These are phyloP conservation scores for Semnornis frantzii DNA, from an alignment of 2,113 vertebrate genomes.

Conservation along the genomic window DNA sequence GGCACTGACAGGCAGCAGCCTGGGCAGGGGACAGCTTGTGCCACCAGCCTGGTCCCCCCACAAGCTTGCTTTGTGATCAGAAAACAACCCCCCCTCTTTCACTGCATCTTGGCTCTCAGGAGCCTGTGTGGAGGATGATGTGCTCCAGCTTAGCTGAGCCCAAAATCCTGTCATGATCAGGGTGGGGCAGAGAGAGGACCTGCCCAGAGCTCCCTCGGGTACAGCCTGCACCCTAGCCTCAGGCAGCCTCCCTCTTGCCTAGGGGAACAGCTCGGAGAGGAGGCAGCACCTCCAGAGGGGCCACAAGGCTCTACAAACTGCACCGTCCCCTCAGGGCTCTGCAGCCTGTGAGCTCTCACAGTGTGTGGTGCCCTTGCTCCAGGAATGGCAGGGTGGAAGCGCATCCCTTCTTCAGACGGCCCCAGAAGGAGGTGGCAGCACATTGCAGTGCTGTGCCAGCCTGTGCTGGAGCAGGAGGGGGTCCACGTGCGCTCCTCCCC, in stretches of 20 bases:
- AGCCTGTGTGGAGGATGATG: fast-evolving
- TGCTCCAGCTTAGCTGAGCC: not conserved
- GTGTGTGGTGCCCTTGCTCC: fast-evolving
- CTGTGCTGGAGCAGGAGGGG: not conserved
- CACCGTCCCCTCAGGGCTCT: not conserved
- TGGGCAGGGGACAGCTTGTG: not conserved
- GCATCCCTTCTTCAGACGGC: not conserved
- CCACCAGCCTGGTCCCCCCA: not conserved
- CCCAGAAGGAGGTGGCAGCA: not conserved
- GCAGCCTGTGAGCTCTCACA: no score
- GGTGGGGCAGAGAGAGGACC: not conserved
- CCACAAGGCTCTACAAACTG: fast-evolving
- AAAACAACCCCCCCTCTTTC: not conserved
- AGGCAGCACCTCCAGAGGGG: not conserved
- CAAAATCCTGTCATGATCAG: not conserved
- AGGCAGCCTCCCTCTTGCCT: not conserved
- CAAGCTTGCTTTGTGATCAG: not conserved
- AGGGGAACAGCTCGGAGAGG: fast-evolving
- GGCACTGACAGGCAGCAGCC: not conserved
- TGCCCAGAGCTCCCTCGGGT: no score
- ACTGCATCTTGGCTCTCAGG: not conserved
- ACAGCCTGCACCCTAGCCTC: not conserved
- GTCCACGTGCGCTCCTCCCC: fast-evolving
- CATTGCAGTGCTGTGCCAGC: not conserved
- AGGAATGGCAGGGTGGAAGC: not conserved